Evolutionary conservation across 2,797 vertebrate species (phyloP).

Genomic region (Alectoris magna): DNA sequence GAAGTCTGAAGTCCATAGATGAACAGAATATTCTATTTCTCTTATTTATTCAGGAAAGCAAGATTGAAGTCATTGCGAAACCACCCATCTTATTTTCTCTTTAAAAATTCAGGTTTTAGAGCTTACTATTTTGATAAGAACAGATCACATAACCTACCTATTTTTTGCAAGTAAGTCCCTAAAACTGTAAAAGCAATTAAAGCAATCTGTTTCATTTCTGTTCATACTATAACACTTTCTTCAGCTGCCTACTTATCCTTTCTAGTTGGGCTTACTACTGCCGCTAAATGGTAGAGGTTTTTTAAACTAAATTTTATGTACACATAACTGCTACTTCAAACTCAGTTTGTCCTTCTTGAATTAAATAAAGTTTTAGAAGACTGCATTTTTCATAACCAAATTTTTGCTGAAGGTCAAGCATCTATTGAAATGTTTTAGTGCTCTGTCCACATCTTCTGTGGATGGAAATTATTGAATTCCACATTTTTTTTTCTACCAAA

Average conservation of each 20-base stretch:
- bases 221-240: background rate
- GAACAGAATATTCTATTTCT: background rate
- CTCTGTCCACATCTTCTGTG: background rate
- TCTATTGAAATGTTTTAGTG: background rate
- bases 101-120: background rate
- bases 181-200: background rate
- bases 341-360: background rate
- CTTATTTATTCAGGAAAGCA: background rate
- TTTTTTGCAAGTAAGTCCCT: background rate
- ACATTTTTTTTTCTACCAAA: background rate
- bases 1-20: background rate
- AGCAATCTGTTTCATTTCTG: background rate
- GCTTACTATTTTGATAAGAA: background rate
- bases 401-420: background rate
- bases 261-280: background rate
- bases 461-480: background rate
- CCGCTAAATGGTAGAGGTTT: background rate
- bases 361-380: background rate
- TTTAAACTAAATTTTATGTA: conserved; percentile 5
- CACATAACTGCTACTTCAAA: background rate
- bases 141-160: background rate
- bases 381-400: background rate
- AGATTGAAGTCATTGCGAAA: background rate
- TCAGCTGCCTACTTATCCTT: background rate
- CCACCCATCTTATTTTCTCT: background rate